Evolutionary conservation across 2,888 invertebrate species (phyloP).

Genomic region (Trachelus tabidus): DNA sequence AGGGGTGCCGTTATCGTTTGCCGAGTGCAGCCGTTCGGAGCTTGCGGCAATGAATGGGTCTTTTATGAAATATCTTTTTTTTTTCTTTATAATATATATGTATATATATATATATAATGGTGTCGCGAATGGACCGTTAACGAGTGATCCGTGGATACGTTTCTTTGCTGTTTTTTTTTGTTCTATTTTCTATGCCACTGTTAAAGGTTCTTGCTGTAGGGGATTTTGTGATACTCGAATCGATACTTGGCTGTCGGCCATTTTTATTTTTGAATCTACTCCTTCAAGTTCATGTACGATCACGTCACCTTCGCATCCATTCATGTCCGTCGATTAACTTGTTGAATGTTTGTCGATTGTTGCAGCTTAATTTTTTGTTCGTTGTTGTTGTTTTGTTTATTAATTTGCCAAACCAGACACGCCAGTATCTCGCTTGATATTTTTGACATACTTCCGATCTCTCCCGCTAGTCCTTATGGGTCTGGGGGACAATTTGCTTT

Average conservation of each 20-base stretch:
- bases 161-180: too few species aligned
- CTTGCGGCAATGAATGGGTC: neutral
- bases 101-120: neutral
- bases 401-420: neutral
- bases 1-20: neutral
- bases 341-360: neutral
- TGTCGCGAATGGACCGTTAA: neutral
- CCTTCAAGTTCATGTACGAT: neutral
- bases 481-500: neutral
- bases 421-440: neutral
- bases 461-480: neutral
- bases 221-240: neutral
- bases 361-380: neutral
- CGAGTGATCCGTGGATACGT: too few species aligned
- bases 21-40: neutral
- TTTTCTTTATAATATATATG: too few species aligned
- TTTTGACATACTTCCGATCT: neutral
- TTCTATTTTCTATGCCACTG: too few species aligned
- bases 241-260: neutral
- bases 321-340: neutral
- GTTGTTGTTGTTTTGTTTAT: neutral
- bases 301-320: neutral
- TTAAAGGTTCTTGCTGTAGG: too few species aligned
- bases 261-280: neutral
- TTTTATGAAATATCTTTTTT: neutral